Evolutionary conservation across 2,113 vertebrate species (phyloP), one percentile per base, ranked within the genome.

Genomic region (Xiphophorus couchianus): DNA sequence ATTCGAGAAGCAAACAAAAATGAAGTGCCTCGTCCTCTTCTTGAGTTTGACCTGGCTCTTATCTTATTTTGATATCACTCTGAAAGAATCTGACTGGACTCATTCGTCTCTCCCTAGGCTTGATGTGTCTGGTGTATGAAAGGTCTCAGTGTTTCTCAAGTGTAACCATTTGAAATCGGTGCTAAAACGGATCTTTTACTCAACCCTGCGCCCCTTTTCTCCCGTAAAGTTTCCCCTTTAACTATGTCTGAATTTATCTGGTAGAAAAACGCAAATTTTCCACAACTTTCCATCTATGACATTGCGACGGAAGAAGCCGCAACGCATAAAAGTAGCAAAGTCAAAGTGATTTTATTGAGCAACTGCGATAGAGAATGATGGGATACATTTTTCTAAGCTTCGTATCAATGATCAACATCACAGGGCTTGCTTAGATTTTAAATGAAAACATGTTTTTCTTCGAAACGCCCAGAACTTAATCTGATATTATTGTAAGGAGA

Each of bases 1-100:
- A 60, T 58, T 54, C 3, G 66, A 61, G 3, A 65, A 37, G 60
- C n/a, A 69, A 35, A 74, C 15, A 61, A 31, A 62, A 66, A 51
- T 27, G 27, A 22, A n/a, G 25, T 25, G 22, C 25, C 25, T n/a
- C 2, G 8, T 58, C 22, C 51, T 22, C 14, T 31, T 44, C 65
- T 8, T 42, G 44, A 1, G 5, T 66, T 9, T 27, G 17, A 51
- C n/a, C 28, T 2, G 1, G 0, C 44, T 31, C 22, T 77, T n/a
- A 9, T 70, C 29, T 80, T 42, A 27, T 37, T 42, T 69, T 25
- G 1, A 69, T 35, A n/a, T 58, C 13, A 0, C 33, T 60, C 51
- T 2, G 35, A 39, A 58, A 58, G 54, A 69, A 44, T 54, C 60
- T 37, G 42, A 68, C 31, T 9, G 1, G 28, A 66, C 11, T 58